Evolutionary conservation across 2,888 invertebrate species (phyloP).

Genomic region (Lochmaea capreae): DNA sequence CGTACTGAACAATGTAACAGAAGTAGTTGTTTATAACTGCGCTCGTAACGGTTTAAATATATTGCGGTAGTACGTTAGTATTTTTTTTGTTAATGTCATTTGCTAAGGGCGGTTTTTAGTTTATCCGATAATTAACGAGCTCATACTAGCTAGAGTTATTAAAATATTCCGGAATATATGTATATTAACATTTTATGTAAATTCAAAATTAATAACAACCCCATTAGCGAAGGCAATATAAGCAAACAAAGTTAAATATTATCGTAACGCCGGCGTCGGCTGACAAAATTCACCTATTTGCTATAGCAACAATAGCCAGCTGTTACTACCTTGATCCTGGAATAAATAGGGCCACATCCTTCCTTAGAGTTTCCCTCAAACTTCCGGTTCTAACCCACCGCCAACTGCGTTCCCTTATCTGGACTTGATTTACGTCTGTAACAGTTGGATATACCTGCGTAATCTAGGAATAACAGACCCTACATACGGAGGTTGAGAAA

Average conservation of each 20-base stretch:
- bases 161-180: not conserved
- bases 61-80: slow-evolving; percentile 22
- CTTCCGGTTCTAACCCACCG: slow-evolving; percentile 43
- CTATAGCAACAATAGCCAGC: slow-evolving; percentile 49
- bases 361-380: slow-evolving; percentile 48
- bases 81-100: not conserved
- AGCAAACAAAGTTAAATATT: slow-evolving; percentile 35
- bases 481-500: too few relatives aligned
- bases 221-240: slow-evolving; percentile 35
- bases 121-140: not conserved
- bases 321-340: slow-evolving; percentile 50
- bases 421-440: slow-evolving; percentile 41
- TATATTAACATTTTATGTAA: slow-evolving; percentile 25
- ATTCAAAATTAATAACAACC: slow-evolving; percentile 29
- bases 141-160: too few relatives aligned
- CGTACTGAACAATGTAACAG: slow-evolving; percentile 35
- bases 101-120: not conserved
- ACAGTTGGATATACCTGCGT: slow-evolving; percentile 8
- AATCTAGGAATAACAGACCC: not conserved
- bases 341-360: slow-evolving; percentile 51
- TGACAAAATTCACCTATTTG: slow-evolving; percentile 46
- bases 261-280: slow-evolving; percentile 28
- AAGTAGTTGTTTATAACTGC: slow-evolving; percentile 34
- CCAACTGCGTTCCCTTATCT: slow-evolving; percentile 44
- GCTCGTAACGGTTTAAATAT: slow-evolving; percentile 30